A percentile compares a stretch with the other conserved stretches of the same genome.
Conservation (phyloP, 2,113 vertebrate genomes). For the Microtus montanus region DNA sequence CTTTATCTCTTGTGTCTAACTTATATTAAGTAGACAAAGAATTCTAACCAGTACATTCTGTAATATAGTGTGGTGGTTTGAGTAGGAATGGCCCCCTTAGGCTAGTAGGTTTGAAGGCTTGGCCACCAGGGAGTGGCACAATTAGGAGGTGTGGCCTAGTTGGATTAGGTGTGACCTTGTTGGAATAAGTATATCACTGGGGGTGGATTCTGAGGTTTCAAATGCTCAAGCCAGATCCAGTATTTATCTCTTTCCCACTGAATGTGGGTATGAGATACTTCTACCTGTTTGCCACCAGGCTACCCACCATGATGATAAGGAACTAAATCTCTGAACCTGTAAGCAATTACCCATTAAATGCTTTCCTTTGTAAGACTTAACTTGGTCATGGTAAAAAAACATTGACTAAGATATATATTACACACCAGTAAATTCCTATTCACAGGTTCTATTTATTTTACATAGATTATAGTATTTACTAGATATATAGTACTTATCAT, state of each 20-base stretch:
- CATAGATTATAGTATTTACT: background rate
- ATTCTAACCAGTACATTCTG: background rate
- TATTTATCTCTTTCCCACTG: too few species aligned
- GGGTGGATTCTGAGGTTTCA: background rate
- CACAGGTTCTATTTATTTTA: background rate
- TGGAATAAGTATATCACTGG: background rate
- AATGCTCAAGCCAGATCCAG: too few species aligned
- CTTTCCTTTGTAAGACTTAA: background rate
- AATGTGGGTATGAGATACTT: too few species aligned
- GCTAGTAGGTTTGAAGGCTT: background rate
- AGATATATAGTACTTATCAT: background rate
- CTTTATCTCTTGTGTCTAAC: background rate
- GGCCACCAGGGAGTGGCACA: background rate
- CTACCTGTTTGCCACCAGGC: too few species aligned
- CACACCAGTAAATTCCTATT: slow-evolving; percentile 1
- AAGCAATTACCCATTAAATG: background rate
- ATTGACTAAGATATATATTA: background rate
- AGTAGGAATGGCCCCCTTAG: background rate
- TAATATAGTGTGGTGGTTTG: background rate
- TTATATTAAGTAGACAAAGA: background rate
- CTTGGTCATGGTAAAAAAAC: background rate
- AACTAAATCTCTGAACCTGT: background rate
- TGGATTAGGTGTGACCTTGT: background rate
- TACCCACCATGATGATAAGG: background rate
- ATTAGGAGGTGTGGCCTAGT: background rate